These are phyloP conservation scores for Pseudobourletiella spinata DNA, from an alignment of 1,140 invertebrate species.

Conservation along the genomic window DNA sequence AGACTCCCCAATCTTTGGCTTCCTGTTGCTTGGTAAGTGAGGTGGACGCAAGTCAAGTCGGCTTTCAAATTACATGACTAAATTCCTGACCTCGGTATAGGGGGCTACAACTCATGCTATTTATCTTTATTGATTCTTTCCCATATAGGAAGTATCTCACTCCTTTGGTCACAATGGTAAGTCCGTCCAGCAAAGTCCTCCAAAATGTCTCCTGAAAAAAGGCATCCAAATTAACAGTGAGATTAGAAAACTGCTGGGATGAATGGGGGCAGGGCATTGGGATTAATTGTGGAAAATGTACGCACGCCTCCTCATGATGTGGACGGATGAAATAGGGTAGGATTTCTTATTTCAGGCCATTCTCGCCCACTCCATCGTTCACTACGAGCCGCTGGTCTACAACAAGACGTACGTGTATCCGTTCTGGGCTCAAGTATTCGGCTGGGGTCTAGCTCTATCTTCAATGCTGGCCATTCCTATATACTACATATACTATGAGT, in stretches of 20 bases:
- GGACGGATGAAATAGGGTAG: not conserved
- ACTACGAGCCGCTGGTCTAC: slow-evolving; percentile 57
- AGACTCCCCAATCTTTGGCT: slow-evolving; percentile 38
- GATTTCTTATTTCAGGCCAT: slow-evolving; percentile 49
- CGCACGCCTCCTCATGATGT: too few relatives aligned
- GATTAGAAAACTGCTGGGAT: too few relatives aligned
- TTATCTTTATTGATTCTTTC: too few relatives aligned
- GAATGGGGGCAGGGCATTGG: too few relatives aligned
- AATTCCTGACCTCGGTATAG: too few relatives aligned
- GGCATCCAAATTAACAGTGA: too few relatives aligned
- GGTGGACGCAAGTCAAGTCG: too few relatives aligned
- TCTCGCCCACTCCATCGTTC: slow-evolving; percentile 57
- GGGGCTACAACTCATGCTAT: too few relatives aligned
- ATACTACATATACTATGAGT: slow-evolving; percentile 51
- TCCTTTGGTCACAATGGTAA: slow-evolving; percentile 45
- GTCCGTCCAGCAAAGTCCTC: too few relatives aligned
- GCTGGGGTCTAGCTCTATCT: slow-evolving; percentile 58
- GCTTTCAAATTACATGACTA: not conserved
- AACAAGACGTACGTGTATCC: slow-evolving; percentile 59
- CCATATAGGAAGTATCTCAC: slow-evolving; percentile 44
- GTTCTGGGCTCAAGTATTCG: slow-evolving; percentile 62
- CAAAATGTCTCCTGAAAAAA: too few relatives aligned
- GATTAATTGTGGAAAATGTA: too few relatives aligned
- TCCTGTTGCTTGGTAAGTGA: slow-evolving; percentile 44
- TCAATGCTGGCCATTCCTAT: slow-evolving; percentile 65